Evolutionary conservation across 2,888 invertebrate genomes (phyloP), one percentile per base, ranked within the genome.

Genomic region (Coelogynopora nodosa): DNA sequence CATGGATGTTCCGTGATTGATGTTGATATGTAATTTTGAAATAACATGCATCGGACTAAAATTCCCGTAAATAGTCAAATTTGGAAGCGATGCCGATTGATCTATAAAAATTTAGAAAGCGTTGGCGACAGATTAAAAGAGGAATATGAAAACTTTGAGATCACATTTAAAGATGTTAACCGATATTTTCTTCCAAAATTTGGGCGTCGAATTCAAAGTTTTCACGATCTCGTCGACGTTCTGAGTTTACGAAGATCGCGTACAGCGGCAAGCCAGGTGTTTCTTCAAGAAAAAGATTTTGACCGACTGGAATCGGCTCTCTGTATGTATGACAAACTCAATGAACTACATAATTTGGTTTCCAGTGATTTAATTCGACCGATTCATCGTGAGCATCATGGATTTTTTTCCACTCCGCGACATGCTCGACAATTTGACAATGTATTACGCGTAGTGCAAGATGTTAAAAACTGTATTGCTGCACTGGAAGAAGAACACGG

Each of bases 361-460:
- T 49, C 84, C 26, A 30, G 27, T 31, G 84, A 84, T 84, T n/a
- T 84, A 23, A 49, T 84, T 49, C 5, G 67, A 67, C 28, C 67
- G n/a, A 13, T 84, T 29, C 49, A 31, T 26, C 31, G 67, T 49
- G 84, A 84, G 27, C 84, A 84, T 49, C 27, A 49, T 23, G 49
- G 5, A 2, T 84, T 49, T 27, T 84, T 84, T 27, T 18, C 31
- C 5, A 31, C 31, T 27, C 67, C 84, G 1, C 28, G 67, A 13
- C 84, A 84, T 23, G 84, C 31, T 18, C 84, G 84, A n/a, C 27
- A 67, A 49, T 84, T 84, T 49, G 67, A 84, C 26, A 84, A 84
- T 49, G 30, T 84, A 5, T 26, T 84, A 1, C 31, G 67, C 5
- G 31, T 27, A 5, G 67, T 84, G 13, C 27, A 31, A 18, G 84